Evolutionary conservation across 2,113 vertebrate genomes (phyloP).

Genomic region (Lanius ludovicianus): DNA sequence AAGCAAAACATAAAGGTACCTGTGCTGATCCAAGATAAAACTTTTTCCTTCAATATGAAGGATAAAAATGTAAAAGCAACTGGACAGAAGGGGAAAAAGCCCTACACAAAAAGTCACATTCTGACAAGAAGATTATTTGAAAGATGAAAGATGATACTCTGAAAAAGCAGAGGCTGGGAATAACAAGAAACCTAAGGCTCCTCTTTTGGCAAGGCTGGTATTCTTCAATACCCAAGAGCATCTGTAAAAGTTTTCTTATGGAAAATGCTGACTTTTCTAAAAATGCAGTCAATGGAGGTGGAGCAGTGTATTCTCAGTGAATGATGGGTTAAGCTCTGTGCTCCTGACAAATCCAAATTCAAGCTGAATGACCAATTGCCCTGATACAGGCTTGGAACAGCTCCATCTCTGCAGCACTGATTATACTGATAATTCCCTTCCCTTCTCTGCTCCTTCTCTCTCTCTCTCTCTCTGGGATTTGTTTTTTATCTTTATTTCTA

Average conservation of each 20-base stretch:
- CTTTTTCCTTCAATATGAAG: background rate
- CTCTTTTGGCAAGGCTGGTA: background rate
- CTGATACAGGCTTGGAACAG: background rate
- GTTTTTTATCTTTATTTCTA: background rate
- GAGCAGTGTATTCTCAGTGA: background rate
- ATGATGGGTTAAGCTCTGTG: background rate
- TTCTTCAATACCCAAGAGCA: background rate
- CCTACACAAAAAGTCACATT: background rate
- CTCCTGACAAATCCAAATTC: conserved; percentile 8
- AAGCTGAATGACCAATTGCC: background rate
- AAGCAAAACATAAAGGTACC: background rate
- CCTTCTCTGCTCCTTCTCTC: background rate
- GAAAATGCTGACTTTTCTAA: conserved; percentile 50
- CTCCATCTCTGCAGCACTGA: background rate
- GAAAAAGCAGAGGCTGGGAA: background rate
- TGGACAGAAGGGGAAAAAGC: background rate
- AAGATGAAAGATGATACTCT: background rate
- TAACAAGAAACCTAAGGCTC: background rate
- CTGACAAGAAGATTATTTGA: background rate
- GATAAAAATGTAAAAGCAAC: background rate
- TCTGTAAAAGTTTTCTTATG: background rate
- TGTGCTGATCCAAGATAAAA: conserved; percentile 18
- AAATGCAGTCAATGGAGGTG: background rate
- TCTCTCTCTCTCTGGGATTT: background rate
- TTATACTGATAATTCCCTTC: background rate